Conservation (phyloP, 2,113 vertebrate species). For the Notiomystis cincta region DNA sequence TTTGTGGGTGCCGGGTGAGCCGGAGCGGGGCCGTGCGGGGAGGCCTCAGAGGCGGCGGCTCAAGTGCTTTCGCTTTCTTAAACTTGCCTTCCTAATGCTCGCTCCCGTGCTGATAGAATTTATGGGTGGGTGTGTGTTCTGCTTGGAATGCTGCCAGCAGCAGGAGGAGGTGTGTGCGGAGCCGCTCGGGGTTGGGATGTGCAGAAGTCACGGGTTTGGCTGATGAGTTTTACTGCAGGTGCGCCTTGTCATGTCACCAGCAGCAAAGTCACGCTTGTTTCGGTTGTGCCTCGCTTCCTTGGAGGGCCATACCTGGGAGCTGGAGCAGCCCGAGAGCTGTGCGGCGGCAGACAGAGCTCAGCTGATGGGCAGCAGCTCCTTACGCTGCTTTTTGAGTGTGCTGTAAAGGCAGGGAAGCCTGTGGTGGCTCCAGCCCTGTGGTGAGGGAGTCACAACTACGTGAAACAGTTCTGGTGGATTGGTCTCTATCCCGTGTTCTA, state of each 20-base stretch:
- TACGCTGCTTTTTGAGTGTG: fast-evolving
- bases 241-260: fast-evolving
- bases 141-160: not conserved
- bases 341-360: not conserved
- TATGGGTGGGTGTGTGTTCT: fast-evolving
- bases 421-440: not conserved
- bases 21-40: not conserved
- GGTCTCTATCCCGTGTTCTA: fast-evolving
- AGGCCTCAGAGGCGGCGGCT: not conserved
- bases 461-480: not conserved
- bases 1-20: not conserved
- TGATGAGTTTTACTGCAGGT: fast-evolving
- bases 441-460: fast-evolving
- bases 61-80: not conserved
- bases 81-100: fast-evolving
- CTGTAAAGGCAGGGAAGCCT: not conserved
- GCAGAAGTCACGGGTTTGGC: not conserved
- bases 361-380: not conserved
- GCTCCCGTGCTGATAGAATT: fast-evolving
- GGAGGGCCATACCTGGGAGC: fast-evolving
- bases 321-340: not conserved
- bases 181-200: fast-evolving
- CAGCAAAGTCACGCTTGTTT: fast-evolving
- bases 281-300: not conserved
- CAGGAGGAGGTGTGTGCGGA: not conserved